Percentiles rank a stretch among this genome's conserved stretches.
phyloP scores from a whole-genome alignment of 2,797 vertebrate species.

The Hyperoplus lanceolatus region DNA sequence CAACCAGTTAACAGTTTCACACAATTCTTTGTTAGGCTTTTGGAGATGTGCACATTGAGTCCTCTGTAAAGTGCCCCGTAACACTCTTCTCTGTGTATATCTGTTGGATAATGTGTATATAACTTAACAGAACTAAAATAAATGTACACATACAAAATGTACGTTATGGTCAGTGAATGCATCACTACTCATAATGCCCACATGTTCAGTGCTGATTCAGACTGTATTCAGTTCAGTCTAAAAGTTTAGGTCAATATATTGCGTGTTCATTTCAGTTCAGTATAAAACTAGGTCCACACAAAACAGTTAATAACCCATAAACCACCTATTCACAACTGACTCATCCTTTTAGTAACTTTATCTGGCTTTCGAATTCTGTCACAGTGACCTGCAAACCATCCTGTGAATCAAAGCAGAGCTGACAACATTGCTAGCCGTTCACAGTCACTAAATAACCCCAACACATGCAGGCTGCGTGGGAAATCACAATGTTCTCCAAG shows the following conservation, averaged over 20 bases:
- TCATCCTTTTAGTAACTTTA: neutral
- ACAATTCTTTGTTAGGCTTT: too few species aligned
- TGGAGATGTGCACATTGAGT: too few species aligned
- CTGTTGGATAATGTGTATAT: too few species aligned
- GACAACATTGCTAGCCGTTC: neutral
- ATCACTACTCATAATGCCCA: neutral
- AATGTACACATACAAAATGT: too few species aligned
- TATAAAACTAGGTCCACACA: neutral
- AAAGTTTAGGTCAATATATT: neutral
- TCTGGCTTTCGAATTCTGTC: neutral
- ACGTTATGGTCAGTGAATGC: too few species aligned
- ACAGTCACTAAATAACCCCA: neutral
- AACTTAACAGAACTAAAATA: too few species aligned
- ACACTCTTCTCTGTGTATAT: too few species aligned
- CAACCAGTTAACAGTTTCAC: neutral
- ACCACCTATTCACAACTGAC: too few species aligned
- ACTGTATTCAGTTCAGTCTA: neutral
- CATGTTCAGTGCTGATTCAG: too few species aligned
- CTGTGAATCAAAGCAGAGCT: neutral
- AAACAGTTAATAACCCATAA: neutral
- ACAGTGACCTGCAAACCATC: neutral
- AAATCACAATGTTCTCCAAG: neutral
- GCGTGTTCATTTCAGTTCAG: neutral
- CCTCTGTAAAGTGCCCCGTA: too few species aligned
- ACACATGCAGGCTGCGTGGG: neutral